Percentiles rank a stretch among this genome's conserved stretches.
These are phyloP conservation scores for Atethmia centrago DNA, from an alignment of 2,888 invertebrate species.

Conservation along the genomic window DNA sequence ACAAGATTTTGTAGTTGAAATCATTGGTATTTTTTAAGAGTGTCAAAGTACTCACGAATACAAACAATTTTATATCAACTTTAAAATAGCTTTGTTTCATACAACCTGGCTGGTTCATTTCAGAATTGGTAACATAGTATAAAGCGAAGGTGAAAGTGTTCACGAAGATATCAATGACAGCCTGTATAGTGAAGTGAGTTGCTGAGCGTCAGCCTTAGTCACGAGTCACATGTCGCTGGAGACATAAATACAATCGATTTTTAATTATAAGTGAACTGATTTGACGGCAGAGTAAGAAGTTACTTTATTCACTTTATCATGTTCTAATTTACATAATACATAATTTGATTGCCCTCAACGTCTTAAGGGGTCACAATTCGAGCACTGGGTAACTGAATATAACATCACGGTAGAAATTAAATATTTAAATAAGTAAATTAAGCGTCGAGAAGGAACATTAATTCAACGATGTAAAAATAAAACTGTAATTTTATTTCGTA, in stretches of 20 bases:
- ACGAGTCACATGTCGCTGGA: neutral
- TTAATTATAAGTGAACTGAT: neutral
- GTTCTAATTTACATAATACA: neutral
- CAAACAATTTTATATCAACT: neutral
- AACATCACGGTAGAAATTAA: neutral
- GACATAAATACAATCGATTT: neutral
- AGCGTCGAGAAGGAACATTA: conserved; percentile 6
- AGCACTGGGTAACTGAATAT: conserved; percentile 8
- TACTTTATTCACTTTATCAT: neutral
- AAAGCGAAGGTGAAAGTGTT: neutral
- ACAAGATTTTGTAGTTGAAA: neutral
- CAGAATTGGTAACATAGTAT: neutral
- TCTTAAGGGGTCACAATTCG: conserved; percentile 9
- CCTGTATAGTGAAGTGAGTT: neutral
- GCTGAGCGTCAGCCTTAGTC: no score
- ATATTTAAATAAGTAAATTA: conserved; percentile 2
- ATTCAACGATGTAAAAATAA: conserved; percentile 16
- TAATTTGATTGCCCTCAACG: neutral
- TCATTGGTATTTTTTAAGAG: neutral
- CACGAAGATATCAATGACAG: neutral
- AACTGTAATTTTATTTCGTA: neutral
- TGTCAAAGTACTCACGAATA: neutral
- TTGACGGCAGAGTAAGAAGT: neutral
- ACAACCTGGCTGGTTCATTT: neutral
- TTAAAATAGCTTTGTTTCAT: neutral